Evolutionary conservation across 2,888 invertebrate genomes (phyloP).

Genomic region (Trissolcus japonicus): DNA sequence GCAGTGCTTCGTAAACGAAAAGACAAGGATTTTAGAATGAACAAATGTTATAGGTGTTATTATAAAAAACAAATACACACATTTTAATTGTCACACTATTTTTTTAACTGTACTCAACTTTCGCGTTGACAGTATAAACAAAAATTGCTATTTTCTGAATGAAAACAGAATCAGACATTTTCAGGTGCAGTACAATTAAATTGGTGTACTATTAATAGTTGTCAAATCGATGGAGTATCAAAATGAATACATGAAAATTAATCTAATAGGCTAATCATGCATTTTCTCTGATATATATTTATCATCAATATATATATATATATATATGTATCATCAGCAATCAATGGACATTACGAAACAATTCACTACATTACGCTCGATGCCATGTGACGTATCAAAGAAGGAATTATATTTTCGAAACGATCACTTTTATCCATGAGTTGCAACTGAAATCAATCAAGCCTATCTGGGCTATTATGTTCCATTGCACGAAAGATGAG

Average conservation of each 20-base stretch:
- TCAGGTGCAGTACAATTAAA: neutral
- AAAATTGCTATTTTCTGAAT: no score
- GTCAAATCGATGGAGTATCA: neutral
- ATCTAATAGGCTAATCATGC: slow-evolving; percentile 24
- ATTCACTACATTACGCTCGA: slow-evolving; percentile 21
- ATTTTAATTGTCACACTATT: no score
- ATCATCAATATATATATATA: no score
- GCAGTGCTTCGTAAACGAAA: no score
- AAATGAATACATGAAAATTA: slow-evolving; percentile 21
- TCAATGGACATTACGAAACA: slow-evolving; percentile 24
- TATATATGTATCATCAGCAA: slow-evolving; percentile 35
- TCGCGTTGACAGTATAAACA: no score
- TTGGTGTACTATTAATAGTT: neutral
- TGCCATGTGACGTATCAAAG: slow-evolving; percentile 9
- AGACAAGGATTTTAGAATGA: no score
- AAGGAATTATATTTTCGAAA: slow-evolving; percentile 6
- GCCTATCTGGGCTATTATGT: no score
- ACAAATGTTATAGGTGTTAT: no score
- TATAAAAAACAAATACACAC: no score
- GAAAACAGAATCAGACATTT: no score
- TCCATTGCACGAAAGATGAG: no score
- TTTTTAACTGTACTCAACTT: no score
- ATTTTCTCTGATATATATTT: slow-evolving; percentile 15
- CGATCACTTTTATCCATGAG: neutral
- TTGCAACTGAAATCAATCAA: neutral